Evolutionary conservation across 1,140 invertebrate genomes (phyloP), one percentile per base, ranked within the genome.

Genomic region (Euschistus heros): DNA sequence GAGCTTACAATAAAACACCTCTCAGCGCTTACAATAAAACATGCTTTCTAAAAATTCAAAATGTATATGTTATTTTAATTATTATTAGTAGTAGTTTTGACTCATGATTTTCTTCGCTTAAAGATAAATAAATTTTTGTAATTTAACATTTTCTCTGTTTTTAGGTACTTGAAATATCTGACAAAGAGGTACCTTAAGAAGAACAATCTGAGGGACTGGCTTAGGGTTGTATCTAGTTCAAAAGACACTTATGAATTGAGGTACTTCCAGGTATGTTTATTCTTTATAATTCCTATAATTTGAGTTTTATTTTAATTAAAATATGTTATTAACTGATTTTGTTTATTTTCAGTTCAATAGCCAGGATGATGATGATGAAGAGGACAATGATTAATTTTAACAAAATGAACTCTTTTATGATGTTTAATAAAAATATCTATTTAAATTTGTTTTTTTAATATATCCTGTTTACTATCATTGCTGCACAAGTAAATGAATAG

Each of bases 151-250:
- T 20, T 18, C 33, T 61, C 6, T 61, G 44, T 68, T 67, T 67
- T 68, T 72, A 88, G 93, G 77, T 99, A 99, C 75, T 82, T 99
- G 59, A 99, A 99, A 78, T 99, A 99, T 78, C 83, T 99, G 75
- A 98, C 96, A 6, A 99, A 99, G 80, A 96, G 97, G 77, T 99
- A 98, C 79, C 82, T 99, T 78, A 99, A 99, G 81, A 98, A 98
- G 81, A 96, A 99, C 78, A 95, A 95, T 74, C 83, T 99, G 62
- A 84, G 97, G 75, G 97, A 99, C 79, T 99, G 96, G 94, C 83
- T 99, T 66, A 83, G 97, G 74, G 97, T 99, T 64, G 96, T 99
- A n/a, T 93, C 97, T 7, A 90, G 88, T 70, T 85, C 85, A 55
- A 97, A 97, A 76, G 94, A 99, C 69, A 87, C 88, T 0, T 99